Base-by-base conservation (phyloP, 1,140 invertebrate species). In the Leucophenga varia region DNA sequence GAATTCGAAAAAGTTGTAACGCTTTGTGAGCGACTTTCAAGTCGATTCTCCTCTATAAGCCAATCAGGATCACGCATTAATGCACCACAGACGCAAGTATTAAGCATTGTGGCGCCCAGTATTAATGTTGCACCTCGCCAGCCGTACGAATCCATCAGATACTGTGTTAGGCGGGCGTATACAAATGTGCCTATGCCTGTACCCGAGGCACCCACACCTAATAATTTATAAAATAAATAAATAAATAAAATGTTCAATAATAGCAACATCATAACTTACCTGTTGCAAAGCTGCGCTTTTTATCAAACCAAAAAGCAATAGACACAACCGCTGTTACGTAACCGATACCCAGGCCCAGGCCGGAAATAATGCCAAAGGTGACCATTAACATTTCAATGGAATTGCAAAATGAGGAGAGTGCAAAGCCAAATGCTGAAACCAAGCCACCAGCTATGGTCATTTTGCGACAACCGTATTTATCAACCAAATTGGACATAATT, bases 241-340 rank as follows among this genome's bases (percentile, higher is more conserved):
- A n/a, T n/a, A n/a, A n/a, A n/a, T n/a, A n/a, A n/a, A n/a, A n/a
- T n/a, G n/a, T n/a, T n/a, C n/a, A n/a, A n/a, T n/a, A n/a, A n/a
- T n/a, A n/a, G n/a, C n/a, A n/a, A n/a, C 32, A 96, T n/a, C n/a
- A n/a, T n/a, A n/a, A n/a, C n/a, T n/a, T 81, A 1, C 95, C 93
- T 10, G 93, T 94, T 3, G 95, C 95, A 34, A 98, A 79, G 9
- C 90, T 93, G 18, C 94, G 81, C 63, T 88, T 90, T 63, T 91
- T 90, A 55, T 98, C 95, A 73, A 98, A 98, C 84, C 96, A 98
- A 69, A 93, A 95, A 9, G 94, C 93, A 40, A 98, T 95, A 22
- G 85, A 87, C 2, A 97, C 94, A 2, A 93, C 90, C 1, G 90
- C 90, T 9, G 93, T 92, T 1, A 96, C 91, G 68, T 91, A 93